Evolutionary conservation across 1,140 invertebrate species (phyloP).

Genomic region (Drosophila bocki): DNA sequence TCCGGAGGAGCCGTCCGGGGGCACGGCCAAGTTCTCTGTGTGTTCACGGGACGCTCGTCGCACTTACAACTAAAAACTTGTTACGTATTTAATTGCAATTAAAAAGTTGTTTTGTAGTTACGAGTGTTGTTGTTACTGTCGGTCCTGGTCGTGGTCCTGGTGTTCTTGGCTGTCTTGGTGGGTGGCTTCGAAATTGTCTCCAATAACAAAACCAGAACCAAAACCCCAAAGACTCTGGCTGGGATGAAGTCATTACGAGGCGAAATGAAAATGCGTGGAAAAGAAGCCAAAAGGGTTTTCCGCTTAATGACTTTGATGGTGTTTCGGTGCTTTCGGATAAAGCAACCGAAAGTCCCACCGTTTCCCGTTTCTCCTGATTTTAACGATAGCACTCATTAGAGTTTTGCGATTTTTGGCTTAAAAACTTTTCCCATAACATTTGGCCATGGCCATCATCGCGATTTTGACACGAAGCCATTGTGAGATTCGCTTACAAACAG

Average conservation of each 20-base stretch:
- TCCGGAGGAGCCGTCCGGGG: conserved; percentile 33
- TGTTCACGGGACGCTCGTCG: conserved; percentile 41
- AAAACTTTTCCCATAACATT: conserved; percentile 76
- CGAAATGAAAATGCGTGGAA: conserved; percentile 65
- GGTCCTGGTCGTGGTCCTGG: conserved; percentile 12
- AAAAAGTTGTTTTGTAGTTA: conserved; percentile 83
- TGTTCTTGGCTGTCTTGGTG: conserved; percentile 43
- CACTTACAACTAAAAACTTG: conserved; percentile 84
- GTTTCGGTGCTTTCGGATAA: conserved; percentile 21
- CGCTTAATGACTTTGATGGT: conserved; percentile 73
- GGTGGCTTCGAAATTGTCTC: conserved; percentile 71
- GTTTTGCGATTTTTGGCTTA: conserved; percentile 62
- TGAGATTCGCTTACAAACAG: conserved; percentile 24
- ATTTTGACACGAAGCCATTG: conserved; percentile 42
- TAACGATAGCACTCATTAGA: conserved; percentile 73
- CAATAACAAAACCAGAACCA: conserved; percentile 54
- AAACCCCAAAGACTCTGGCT: conserved; percentile 46
- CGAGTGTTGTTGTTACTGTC: conserved; percentile 63
- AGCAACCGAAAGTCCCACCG: conserved; percentile 20
- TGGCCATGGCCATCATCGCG: conserved; percentile 58
- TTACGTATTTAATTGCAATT: conserved; percentile 84
- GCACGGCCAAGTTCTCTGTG: conserved; percentile 59
- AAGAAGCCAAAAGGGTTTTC: conserved; percentile 76
- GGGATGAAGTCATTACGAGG: conserved; percentile 78
- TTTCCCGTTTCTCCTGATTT: conserved; percentile 44